These are phyloP conservation scores for Oncorhynchus tshawytscha DNA, from an alignment of 2,113 vertebrate species.

Conservation along the genomic window DNA sequence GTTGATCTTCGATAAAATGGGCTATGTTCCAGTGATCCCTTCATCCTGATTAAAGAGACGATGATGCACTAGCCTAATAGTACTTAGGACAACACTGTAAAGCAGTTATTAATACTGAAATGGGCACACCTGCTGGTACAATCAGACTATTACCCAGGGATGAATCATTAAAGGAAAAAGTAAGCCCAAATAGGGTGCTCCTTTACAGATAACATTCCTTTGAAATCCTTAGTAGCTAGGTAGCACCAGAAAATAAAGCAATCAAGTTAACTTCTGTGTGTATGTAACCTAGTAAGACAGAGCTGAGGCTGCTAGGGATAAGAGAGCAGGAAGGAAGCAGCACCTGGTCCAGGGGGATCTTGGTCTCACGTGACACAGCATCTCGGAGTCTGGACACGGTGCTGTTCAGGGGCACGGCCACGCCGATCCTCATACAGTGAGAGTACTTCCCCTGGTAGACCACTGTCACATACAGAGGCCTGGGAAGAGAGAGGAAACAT, in stretches of 20 bases:
- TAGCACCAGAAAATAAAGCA: neutral
- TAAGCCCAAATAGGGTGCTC: neutral
- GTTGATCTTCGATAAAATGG: neutral
- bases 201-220: neutral
- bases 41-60: too few species aligned
- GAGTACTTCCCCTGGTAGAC: slow-evolving; percentile 97
- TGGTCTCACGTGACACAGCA: slow-evolving; percentile 90
- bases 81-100: too few species aligned
- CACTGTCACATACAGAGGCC: slow-evolving; percentile 91
- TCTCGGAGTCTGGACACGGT: slow-evolving; percentile 90
- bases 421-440: slow-evolving; percentile 95
- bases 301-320: neutral
- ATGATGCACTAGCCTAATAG: too few species aligned
- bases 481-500: slow-evolving; percentile 50
- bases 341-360: slow-evolving; percentile 96
- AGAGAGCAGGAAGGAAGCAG: neutral
- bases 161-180: neutral
- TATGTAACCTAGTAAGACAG: slow-evolving; percentile 16
- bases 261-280: slow-evolving; percentile 5
- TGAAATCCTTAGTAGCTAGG: neutral
- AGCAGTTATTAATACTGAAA: too few species aligned
- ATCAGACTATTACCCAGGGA: neutral
- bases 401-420: slow-evolving; percentile 89
- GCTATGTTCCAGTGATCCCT: neutral
- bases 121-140: neutral